Conservation (phyloP, 2,113 vertebrate species). For the Dicrurus megarhynchus region DNA sequence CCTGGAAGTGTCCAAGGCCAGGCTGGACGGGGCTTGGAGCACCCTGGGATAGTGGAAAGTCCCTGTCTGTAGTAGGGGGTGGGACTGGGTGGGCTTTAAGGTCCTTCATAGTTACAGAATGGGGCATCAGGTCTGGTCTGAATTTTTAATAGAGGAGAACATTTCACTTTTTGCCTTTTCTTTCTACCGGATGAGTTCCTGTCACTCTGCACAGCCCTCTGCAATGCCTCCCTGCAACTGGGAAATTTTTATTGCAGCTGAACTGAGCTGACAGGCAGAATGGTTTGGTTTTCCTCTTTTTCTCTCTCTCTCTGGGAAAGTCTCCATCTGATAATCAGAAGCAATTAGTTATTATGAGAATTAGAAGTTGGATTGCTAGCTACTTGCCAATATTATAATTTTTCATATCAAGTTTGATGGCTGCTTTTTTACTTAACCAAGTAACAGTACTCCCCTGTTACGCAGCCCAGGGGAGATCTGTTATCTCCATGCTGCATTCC, state of each 20-base stretch:
- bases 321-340: background rate
- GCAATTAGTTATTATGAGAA: background rate
- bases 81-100: background rate
- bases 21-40: fast-evolving
- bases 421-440: background rate
- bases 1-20: background rate
- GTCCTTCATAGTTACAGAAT: background rate
- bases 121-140: background rate
- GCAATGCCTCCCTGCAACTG: background rate
- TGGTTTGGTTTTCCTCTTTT: background rate
- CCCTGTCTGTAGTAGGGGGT: background rate
- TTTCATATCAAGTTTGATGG: background rate
- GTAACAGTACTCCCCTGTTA: no score
- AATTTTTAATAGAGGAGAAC: background rate
- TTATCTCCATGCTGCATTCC: background rate
- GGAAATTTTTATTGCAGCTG: background rate
- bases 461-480: background rate
- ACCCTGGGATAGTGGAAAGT: fast-evolving
- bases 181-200: background rate
- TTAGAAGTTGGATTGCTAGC: background rate
- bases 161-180: background rate
- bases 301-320: background rate
- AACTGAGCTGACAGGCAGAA: background rate
- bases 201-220: background rate
- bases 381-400: background rate